A percentile compares a stretch with the other conserved stretches of the same genome.
These are phyloP conservation scores for Diadegma fenestrale DNA, from an alignment of 2,888 invertebrate species.

Conservation along the genomic window DNA sequence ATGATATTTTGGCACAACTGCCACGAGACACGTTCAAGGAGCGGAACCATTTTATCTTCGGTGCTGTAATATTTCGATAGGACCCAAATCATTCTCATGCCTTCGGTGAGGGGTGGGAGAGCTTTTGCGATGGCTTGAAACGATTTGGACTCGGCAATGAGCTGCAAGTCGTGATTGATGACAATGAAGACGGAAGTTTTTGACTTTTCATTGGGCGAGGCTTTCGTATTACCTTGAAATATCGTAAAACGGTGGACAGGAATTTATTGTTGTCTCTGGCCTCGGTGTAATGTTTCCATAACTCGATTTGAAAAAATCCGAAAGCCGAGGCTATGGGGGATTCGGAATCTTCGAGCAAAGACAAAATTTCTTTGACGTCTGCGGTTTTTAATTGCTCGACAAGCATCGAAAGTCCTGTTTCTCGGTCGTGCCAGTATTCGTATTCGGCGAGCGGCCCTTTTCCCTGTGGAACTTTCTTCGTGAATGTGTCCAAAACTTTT, in stretches of 20 bases:
- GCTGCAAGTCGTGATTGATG: constrained; percentile 83
- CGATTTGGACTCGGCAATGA: constrained; percentile 89
- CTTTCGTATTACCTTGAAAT: constrained; percentile 87
- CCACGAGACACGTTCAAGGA: constrained; percentile 94
- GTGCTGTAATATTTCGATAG: constrained; percentile 93
- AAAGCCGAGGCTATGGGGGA: constrained; percentile 88
- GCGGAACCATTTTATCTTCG: constrained; percentile 94
- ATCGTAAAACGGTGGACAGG: constrained; percentile 90
- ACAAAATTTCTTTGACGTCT: constrained; percentile 88
- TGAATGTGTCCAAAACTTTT: constrained; percentile 81
- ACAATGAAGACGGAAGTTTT: constrained; percentile 34
- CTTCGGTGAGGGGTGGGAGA: constrained; percentile 93
- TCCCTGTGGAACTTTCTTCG: constrained; percentile 87
- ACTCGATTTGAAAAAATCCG: constrained; percentile 87
- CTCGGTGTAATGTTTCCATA: constrained; percentile 89
- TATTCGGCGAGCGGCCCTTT: constrained; percentile 94
- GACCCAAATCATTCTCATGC: constrained; percentile 96
- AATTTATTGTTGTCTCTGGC: constrained; percentile 93
- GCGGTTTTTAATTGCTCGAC: constrained; percentile 93
- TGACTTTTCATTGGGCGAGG: not conserved
- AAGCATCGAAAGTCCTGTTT: constrained; percentile 91
- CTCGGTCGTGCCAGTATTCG: constrained; percentile 93
- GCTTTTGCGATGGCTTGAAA: constrained; percentile 90
- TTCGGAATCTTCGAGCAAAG: constrained; percentile 86
- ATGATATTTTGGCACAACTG: constrained; percentile 92